phyloP scores from a whole-genome alignment of 2,797 vertebrate genomes.

The Diceros bicornis region DNA sequence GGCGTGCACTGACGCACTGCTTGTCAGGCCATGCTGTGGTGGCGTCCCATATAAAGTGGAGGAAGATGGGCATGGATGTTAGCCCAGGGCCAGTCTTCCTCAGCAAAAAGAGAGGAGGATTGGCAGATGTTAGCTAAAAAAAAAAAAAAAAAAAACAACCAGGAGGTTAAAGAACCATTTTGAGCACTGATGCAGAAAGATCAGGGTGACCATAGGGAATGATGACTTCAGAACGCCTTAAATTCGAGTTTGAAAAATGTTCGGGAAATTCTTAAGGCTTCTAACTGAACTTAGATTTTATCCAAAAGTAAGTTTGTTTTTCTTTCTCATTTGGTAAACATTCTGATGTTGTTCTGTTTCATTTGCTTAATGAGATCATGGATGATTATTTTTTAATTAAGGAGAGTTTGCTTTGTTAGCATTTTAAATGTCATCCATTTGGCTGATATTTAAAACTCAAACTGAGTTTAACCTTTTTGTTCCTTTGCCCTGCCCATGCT shows the following conservation, averaged over 20 bases:
- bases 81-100: too few species aligned
- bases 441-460: slow-evolving; percentile 37
- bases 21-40: too few species aligned
- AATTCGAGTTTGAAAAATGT: slow-evolving; percentile 29
- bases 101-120: too few species aligned
- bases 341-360: slow-evolving; percentile 44
- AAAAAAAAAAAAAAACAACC: neutral
- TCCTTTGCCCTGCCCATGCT: neutral
- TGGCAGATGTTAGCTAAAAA: too few species aligned
- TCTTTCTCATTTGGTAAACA: slow-evolving; percentile 7
- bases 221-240: neutral
- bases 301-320: slow-evolving; percentile 15
- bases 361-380: slow-evolving; percentile 51
- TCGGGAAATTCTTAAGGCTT: slow-evolving; percentile 13
- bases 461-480: slow-evolving; percentile 11
- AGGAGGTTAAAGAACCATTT: neutral
- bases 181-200: neutral
- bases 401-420: slow-evolving; percentile 1
- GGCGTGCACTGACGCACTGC: too few species aligned
- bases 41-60: too few species aligned
- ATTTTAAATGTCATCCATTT: slow-evolving; percentile 52
- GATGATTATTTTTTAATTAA: slow-evolving; percentile 42
- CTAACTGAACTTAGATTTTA: neutral
- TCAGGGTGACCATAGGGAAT: neutral
- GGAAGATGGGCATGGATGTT: too few species aligned